Evolutionary conservation across 2,113 vertebrate genomes (phyloP), one percentile per base, ranked within the genome.

Genomic region (Otolemur garnettii): DNA sequence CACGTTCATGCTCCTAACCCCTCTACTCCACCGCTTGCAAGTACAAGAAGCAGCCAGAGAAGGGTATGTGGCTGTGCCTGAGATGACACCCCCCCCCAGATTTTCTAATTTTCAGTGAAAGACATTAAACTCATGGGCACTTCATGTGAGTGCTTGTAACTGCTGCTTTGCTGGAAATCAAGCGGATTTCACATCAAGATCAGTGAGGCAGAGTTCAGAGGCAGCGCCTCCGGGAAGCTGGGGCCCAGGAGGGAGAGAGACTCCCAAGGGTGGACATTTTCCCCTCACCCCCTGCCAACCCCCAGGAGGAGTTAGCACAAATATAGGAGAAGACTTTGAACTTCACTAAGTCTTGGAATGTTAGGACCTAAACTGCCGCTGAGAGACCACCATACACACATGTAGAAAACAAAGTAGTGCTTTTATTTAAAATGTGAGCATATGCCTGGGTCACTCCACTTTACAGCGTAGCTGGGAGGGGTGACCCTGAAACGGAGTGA

Each of bases 21-120:
- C 6, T 5, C 0, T 0, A 0, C 4, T 0, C 0, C 55, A 0
- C 18, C 1, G 28, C 45, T 2, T 1, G 28, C 21, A 0, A 3
- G 18, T 26, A 26, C 13, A 4, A 11, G 10, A 1, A 3, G 64
- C 15, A 4, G 59, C 7, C 13, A 0, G 60, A 17, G 53, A 24
- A 21, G 13, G 21, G 60, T 33, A 21, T 0, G 21, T 22, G 53
- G 45, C 87, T 38, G 38, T 7, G 53, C 24, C 0, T 5, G 13
- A 22, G 35, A 21, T 1, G 4, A 68, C 33, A 18, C n/a, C 45
- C 50, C 2, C 4, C 15, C 17, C 5, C 33, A 33, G 74, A 28
- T 42, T 50, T 77, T 55, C 22, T 9, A 22, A 21, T 22, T 59
- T 57, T 28, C 19, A 33, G 22, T 2, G 17, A 75, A 59, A 74